A percentile compares a stretch with the other conserved stretches of the same genome.
phyloP scores from a whole-genome alignment of 2,888 invertebrate species.

The Formica aserva region DNA sequence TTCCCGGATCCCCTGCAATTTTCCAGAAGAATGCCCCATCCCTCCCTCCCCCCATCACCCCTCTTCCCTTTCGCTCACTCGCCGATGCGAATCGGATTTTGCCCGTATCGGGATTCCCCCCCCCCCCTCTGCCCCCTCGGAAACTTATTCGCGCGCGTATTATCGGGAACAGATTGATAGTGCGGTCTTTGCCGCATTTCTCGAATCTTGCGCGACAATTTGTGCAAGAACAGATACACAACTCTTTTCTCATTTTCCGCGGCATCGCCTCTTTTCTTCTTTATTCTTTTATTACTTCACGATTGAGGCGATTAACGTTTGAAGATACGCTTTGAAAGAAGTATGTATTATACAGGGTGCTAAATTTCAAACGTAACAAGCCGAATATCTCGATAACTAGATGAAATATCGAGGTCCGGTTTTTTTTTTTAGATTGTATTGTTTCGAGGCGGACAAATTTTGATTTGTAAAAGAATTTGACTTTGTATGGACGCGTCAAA shows the following conservation, averaged over 20 bases:
- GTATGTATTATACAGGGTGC: too few relatives aligned
- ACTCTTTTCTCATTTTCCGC: background rate
- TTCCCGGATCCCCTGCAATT: slow-evolving; percentile 62
- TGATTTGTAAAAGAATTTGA: too few relatives aligned
- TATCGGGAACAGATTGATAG: slow-evolving; percentile 36
- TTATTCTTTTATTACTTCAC: background rate
- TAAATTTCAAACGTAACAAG: too few relatives aligned
- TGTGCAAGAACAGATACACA: background rate
- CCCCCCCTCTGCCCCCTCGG: background rate
- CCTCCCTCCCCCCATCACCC: background rate
- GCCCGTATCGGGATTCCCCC: slow-evolving; percentile 25
- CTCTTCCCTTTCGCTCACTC: background rate
- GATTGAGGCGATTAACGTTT: background rate
- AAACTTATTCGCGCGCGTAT: slow-evolving; percentile 55
- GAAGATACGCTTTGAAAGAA: background rate
- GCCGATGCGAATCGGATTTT: slow-evolving; percentile 50
- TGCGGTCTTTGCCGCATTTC: background rate
- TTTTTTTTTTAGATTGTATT: too few relatives aligned
- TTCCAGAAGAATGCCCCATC: slow-evolving; percentile 53
- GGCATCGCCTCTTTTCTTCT: background rate
- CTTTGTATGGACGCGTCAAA: too few relatives aligned
- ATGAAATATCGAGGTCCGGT: too few relatives aligned
- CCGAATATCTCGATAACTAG: too few relatives aligned
- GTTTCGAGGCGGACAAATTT: too few relatives aligned
- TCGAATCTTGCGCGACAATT: slow-evolving; percentile 26